Evolutionary conservation across 2,113 vertebrate genomes (phyloP).

Genomic region (Barnardius zonarius): DNA sequence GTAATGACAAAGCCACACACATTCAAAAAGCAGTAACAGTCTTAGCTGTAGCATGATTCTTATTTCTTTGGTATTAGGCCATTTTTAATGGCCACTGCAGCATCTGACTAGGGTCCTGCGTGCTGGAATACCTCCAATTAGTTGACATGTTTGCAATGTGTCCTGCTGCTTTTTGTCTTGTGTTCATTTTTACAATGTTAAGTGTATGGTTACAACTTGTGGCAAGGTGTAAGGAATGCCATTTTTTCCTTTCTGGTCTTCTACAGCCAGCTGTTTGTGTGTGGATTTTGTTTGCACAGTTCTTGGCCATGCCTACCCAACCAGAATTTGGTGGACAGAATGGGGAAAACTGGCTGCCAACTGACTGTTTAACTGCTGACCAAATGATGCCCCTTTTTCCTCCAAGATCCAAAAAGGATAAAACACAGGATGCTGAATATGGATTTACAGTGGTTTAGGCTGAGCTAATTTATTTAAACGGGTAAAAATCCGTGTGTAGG

Average conservation of each 20-base stretch:
- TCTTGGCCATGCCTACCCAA: background rate
- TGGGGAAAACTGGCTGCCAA: background rate
- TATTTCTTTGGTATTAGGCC: background rate
- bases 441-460: background rate
- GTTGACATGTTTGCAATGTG: background rate
- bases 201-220: background rate
- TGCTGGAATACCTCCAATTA: background rate
- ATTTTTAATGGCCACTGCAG: background rate
- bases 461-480: background rate
- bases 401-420: background rate
- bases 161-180: background rate
- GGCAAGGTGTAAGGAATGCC: background rate
- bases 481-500: background rate
- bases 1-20: background rate
- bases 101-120: background rate
- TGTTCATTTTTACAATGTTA: background rate
- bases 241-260: background rate
- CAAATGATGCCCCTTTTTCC: background rate
- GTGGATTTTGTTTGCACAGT: fast-evolving
- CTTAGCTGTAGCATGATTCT: background rate
- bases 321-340: background rate
- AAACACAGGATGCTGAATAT: background rate
- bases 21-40: background rate
- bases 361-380: background rate
- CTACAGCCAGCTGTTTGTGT: background rate